These are phyloP conservation scores for Pandion haliaetus DNA, from an alignment of 2,113 vertebrate genomes.

Conservation along the genomic window DNA sequence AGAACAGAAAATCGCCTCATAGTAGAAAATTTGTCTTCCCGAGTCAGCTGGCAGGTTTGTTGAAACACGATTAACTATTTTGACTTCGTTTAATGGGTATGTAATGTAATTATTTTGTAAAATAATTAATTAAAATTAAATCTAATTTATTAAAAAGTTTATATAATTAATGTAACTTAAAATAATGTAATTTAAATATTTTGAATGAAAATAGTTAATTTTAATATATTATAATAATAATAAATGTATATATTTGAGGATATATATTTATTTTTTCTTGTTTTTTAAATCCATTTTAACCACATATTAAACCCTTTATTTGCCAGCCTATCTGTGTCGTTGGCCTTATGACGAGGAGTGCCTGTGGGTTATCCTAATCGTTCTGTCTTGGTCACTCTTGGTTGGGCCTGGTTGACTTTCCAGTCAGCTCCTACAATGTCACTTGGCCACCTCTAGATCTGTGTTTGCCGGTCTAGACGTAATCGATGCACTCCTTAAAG, in stretches of 20 bases:
- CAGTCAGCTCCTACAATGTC: conserved; percentile 92
- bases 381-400: conserved; percentile 99
- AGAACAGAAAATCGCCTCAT: conserved; percentile 95
- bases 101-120: conserved; percentile 66
- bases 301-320: conserved; percentile 99
- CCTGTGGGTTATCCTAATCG: conserved; percentile 91
- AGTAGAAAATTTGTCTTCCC: conserved; percentile 93
- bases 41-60: conserved; percentile 98
- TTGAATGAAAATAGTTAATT: conserved; percentile 66
- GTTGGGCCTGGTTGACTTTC: conserved; percentile 95
- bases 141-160: conserved; percentile 41
- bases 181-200: conserved; percentile 65
- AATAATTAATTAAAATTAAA: conserved; percentile 61
- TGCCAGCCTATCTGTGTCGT: conserved; percentile 99
- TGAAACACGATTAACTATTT: conserved; percentile 71
- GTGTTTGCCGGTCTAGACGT: conserved; percentile 89
- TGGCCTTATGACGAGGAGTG: conserved; percentile 97
- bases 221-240: conserved; percentile 41
- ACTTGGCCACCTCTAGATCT: conserved; percentile 95
- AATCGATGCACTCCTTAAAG: conserved; percentile 84
- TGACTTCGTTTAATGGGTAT: conserved; percentile 69
- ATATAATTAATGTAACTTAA: conserved; percentile 34
- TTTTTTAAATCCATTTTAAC: conserved; percentile 90
- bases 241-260: conserved; percentile 76
- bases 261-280: conserved; percentile 75